Percentiles rank a stretch among this genome's conserved stretches.
phyloP scores from a whole-genome alignment of 2,888 invertebrate genomes.

The Drosophila gaucha region DNA sequence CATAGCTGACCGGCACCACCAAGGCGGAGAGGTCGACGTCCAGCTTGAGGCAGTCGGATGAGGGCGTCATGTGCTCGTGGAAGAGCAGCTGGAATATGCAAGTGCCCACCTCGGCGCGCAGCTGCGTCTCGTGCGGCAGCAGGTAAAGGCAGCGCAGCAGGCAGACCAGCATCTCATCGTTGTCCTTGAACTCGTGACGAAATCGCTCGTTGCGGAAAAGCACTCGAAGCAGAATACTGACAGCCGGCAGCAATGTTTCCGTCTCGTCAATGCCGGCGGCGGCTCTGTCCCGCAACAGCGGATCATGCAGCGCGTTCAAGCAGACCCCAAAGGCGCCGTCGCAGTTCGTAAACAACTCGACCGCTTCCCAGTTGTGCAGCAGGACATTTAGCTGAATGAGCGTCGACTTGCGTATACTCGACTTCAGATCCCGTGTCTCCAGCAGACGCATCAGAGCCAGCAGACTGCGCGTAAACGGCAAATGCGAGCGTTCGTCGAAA shows the following conservation, averaged over 20 bases:
- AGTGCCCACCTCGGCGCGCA: slow-evolving; percentile 73
- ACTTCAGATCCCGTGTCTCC: slow-evolving; percentile 73
- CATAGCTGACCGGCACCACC: slow-evolving; percentile 71
- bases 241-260: slow-evolving; percentile 62
- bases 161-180: slow-evolving; percentile 70
- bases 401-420: slow-evolving; percentile 77
- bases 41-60: slow-evolving; percentile 46
- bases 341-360: slow-evolving; percentile 21
- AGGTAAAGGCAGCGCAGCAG: slow-evolving; percentile 78
- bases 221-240: slow-evolving; percentile 64
- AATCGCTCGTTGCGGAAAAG: slow-evolving; percentile 57
- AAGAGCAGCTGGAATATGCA: slow-evolving; percentile 79
- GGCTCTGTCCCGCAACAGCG: not conserved
- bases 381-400: slow-evolving; percentile 62
- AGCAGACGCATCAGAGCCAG: slow-evolving; percentile 76
- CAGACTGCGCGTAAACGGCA: slow-evolving; percentile 38
- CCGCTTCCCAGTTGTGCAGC: slow-evolving; percentile 63
- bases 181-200: slow-evolving; percentile 69
- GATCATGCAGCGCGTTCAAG: slow-evolving; percentile 22
- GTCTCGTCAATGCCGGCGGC: not conserved
- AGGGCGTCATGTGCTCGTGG: slow-evolving; percentile 57
- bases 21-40: slow-evolving; percentile 61
- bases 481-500: slow-evolving; percentile 53
- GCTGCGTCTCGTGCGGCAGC: slow-evolving; percentile 65
- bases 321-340: slow-evolving; percentile 17